Percentiles rank a stretch among this genome's conserved stretches.
These are phyloP conservation scores for Craterocephalus amniculus DNA, from an alignment of 2,797 vertebrate genomes.

Conservation along the genomic window DNA sequence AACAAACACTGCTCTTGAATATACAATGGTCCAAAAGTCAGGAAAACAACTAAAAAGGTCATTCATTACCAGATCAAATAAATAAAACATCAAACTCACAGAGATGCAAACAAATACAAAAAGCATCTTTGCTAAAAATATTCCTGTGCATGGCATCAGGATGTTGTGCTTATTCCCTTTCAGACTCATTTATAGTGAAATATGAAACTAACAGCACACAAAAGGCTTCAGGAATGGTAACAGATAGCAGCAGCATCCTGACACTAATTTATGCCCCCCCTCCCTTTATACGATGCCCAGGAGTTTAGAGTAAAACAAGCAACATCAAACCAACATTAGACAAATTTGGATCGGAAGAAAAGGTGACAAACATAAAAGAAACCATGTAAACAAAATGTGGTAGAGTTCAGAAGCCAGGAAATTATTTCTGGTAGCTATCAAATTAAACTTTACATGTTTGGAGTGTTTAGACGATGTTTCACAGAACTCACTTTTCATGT, in stretches of 20 bases:
- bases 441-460: slow-evolving; percentile 2
- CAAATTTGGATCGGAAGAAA: slow-evolving; percentile 16
- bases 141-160: slow-evolving; percentile 37
- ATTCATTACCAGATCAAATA: slow-evolving; percentile 61
- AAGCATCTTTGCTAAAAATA: slow-evolving; percentile 32
- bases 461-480: background rate
- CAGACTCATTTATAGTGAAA: slow-evolving; percentile 15
- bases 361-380: slow-evolving; percentile 17
- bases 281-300: slow-evolving; percentile 30
- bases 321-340: slow-evolving; percentile 11
- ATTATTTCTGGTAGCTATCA: background rate
- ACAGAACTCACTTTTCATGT: slow-evolving; percentile 11
- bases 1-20: slow-evolving; percentile 48
- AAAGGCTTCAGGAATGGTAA: slow-evolving; percentile 27
- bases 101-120: slow-evolving; percentile 25
- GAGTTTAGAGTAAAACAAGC: slow-evolving; percentile 12
- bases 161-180: slow-evolving; percentile 42
- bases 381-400: slow-evolving; percentile 11
- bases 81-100: slow-evolving; percentile 66
- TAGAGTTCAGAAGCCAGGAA: background rate
- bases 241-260: slow-evolving; percentile 27
- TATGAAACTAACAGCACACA: slow-evolving; percentile 14
- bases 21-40: slow-evolving; percentile 33
- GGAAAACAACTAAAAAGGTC: slow-evolving; percentile 44
- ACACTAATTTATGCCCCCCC: slow-evolving; percentile 14